Conservation (phyloP, 1,140 invertebrate species). For the Euglossa dilemma region DNA sequence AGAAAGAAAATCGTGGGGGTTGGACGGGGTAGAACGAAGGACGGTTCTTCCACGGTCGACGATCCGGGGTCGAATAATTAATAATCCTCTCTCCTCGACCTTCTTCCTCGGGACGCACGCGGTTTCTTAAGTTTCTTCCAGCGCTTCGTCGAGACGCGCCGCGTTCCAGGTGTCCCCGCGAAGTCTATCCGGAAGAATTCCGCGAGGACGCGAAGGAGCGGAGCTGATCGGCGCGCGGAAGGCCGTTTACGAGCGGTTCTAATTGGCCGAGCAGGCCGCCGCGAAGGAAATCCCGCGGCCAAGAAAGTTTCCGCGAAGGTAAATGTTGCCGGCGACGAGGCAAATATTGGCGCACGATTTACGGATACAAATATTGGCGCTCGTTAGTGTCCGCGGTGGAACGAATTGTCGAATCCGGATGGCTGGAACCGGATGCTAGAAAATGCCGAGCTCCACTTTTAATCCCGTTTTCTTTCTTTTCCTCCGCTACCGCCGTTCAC, state of each 20-base stretch:
- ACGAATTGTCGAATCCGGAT: constrained; percentile 58
- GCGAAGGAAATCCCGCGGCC: constrained; percentile 12
- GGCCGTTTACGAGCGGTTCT: not conserved
- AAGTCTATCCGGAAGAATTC: not conserved
- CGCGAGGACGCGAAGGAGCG: not conserved
- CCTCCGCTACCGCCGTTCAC: not conserved
- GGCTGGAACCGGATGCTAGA: constrained; percentile 13
- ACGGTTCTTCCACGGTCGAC: constrained; percentile 36
- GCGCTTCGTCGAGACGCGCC: not conserved
- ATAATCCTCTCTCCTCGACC: constrained; percentile 47
- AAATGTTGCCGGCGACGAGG: constrained; percentile 55
- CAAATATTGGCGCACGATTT: constrained; percentile 66
- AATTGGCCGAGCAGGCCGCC: constrained; percentile 32
- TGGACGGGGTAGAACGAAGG: not conserved
- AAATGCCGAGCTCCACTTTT: not conserved
- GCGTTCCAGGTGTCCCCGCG: not conserved
- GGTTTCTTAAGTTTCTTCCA: constrained; percentile 23
- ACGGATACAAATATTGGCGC: constrained; percentile 69
- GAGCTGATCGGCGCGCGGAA: not conserved
- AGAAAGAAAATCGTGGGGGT: constrained; percentile 39
- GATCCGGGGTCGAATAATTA: constrained; percentile 59
- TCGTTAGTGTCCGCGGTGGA: constrained; percentile 54
- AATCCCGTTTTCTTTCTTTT: constrained; percentile 26
- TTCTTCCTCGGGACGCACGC: not conserved
- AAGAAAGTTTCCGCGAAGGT: constrained; percentile 48